Conservation (phyloP, 2,113 vertebrate genomes). For the Phoenicopterus ruber region DNA sequence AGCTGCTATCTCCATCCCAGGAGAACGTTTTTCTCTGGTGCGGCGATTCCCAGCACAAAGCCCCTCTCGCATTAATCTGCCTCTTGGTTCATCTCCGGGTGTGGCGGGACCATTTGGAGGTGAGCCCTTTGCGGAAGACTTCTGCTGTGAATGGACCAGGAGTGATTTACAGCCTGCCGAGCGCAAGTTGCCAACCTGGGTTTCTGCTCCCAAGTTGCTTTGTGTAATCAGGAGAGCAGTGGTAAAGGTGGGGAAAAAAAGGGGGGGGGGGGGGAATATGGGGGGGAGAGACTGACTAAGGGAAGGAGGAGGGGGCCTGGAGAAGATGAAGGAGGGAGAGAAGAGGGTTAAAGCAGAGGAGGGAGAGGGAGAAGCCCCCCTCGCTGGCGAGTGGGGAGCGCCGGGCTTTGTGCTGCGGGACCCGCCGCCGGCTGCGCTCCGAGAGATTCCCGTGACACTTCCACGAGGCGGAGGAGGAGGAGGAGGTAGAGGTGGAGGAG, state of each 20-base stretch:
- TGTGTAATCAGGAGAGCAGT: not conserved
- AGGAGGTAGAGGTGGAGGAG: conserved; percentile 70
- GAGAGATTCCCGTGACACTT: conserved; percentile 74
- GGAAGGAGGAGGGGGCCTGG: not conserved
- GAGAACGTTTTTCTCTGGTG: not conserved
- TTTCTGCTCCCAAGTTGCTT: not conserved
- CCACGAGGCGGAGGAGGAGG: conserved; percentile 70
- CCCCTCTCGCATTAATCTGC: not conserved
- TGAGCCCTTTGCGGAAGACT: not conserved
- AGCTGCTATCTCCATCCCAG: not conserved
- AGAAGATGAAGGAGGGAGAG: not conserved
- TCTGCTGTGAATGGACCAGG: not conserved
- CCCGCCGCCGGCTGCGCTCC: conserved; percentile 33
- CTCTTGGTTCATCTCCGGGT: not conserved
- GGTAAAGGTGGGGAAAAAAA: not conserved
- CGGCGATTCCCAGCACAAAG: not conserved
- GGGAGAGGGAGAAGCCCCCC: not conserved
- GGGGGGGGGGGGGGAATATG: not conserved
- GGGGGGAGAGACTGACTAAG: not conserved
- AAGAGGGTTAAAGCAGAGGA: not conserved
- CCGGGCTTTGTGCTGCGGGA: conserved; percentile 68
- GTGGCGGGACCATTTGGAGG: accelerated
- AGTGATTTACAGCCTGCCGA: not conserved
- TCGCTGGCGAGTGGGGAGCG: conserved; percentile 14
- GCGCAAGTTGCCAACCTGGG: not conserved